Conservation (phyloP, 2,888 invertebrate genomes). For the Stenurella melanura region DNA sequence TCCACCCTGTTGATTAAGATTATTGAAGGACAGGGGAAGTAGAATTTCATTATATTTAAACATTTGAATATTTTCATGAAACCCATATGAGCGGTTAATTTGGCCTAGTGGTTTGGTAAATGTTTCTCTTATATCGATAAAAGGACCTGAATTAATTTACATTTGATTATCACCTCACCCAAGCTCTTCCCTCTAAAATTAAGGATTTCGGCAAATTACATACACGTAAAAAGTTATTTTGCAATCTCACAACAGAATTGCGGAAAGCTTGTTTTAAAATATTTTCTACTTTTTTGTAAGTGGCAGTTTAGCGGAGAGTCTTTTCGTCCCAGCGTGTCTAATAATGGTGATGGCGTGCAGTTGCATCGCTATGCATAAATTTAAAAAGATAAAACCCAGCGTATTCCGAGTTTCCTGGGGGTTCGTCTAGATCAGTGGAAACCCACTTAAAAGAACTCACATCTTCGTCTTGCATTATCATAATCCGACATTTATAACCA, state of each 20-base stretch:
- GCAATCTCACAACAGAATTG: conserved; percentile 22
- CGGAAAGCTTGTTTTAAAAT: conserved; percentile 21
- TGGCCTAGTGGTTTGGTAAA: not conserved
- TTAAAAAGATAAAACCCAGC: conserved; percentile 56
- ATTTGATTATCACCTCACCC: not conserved
- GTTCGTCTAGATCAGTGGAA: conserved; percentile 57
- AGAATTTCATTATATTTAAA: too few relatives aligned
- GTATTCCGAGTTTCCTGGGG: conserved; percentile 49
- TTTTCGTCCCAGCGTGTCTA: conserved; percentile 48
- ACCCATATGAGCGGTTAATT: not conserved
- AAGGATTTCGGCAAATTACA: conserved; percentile 15
- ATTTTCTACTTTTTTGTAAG: conserved; percentile 33
- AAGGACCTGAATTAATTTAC: not conserved
- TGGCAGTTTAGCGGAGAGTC: conserved; percentile 46
- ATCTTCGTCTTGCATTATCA: conserved; percentile 59
- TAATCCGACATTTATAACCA: conserved; percentile 61
- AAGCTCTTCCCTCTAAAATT: not conserved
- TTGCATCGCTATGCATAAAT: conserved; percentile 61
- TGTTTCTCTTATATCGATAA: not conserved
- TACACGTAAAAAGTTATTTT: conserved; percentile 22
- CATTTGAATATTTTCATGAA: too few relatives aligned
- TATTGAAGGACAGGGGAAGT: too few relatives aligned
- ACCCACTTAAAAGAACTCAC: conserved; percentile 55
- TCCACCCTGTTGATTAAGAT: too few relatives aligned
- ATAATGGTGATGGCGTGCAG: conserved; percentile 58